A percentile compares a stretch with the other conserved stretches of the same genome.
Evolutionary conservation across 2,888 invertebrate species (phyloP).

Genomic region (Xestia sexstrigata): DNA sequence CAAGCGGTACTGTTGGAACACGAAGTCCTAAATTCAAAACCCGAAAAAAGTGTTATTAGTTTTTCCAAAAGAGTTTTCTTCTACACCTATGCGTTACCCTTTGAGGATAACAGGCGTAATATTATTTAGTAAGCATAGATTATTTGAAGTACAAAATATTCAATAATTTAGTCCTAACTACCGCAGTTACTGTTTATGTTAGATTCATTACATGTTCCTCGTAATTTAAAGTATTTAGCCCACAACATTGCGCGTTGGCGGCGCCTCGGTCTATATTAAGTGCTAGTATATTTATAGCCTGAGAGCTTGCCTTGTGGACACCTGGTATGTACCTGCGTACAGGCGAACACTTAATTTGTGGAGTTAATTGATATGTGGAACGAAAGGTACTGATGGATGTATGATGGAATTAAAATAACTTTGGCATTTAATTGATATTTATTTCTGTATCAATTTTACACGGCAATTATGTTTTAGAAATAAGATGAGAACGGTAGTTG

Average conservation of each 20-base stretch:
- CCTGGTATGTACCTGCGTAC: too few species aligned
- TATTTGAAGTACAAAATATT: constrained; percentile 1
- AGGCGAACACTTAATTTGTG: constrained; percentile 13
- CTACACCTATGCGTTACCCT: not conserved
- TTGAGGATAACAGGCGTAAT: not conserved
- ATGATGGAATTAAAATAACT: not conserved
- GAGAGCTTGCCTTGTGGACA: constrained; percentile 13
- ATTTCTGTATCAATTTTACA: not conserved
- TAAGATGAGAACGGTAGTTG: not conserved
- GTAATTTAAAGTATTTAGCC: constrained; percentile 42
- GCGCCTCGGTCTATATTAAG: constrained; percentile 18
- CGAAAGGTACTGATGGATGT: not conserved
- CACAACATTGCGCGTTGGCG: constrained; percentile 12
- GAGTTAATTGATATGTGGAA: not conserved
- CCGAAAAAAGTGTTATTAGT: not conserved
- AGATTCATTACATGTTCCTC: not conserved
- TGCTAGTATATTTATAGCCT: constrained; percentile 33
- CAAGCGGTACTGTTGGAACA: not conserved
- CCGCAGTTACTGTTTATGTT: not conserved
- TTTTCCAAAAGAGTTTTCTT: not conserved
- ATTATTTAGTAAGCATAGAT: not conserved
- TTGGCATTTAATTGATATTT: not conserved
- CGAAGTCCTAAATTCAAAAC: not conserved
- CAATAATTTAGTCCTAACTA: not conserved
- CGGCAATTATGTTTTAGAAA: too few species aligned